Evolutionary conservation across 2,888 invertebrate genomes (phyloP).

Genomic region (Anthophora plumipes): DNA sequence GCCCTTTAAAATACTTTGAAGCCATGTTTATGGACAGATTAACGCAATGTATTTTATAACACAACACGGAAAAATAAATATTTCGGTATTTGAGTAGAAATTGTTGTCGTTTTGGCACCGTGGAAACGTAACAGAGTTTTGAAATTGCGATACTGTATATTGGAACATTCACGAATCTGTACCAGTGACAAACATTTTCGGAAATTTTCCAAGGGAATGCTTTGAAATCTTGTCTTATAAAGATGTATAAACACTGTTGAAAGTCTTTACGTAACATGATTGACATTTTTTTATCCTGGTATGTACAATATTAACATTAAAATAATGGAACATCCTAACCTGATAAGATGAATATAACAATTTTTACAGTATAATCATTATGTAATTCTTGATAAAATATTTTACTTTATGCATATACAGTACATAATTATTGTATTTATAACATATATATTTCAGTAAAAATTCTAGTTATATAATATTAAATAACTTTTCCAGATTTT

Average conservation of each 20-base stretch:
- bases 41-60: slow-evolving; percentile 13
- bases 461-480: too few species aligned
- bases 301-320: not conserved
- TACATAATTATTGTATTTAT: slow-evolving; percentile 5
- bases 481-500: not conserved
- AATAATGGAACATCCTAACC: slow-evolving; percentile 40
- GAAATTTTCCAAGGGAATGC: not conserved
- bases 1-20: slow-evolving; percentile 84
- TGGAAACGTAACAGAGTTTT: slow-evolving; percentile 45
- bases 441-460: slow-evolving; percentile 1
- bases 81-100: slow-evolving; percentile 6
- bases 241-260: not conserved
- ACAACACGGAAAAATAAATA: not conserved
- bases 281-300: slow-evolving; percentile 22
- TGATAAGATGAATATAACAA: slow-evolving; percentile 9
- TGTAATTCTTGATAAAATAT: slow-evolving; percentile 8
- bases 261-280: slow-evolving; percentile 35
- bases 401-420: not conserved
- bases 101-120: slow-evolving; percentile 30
- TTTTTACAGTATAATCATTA: slow-evolving; percentile 1
- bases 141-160: slow-evolving; percentile 32
- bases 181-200: not conserved
- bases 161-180: slow-evolving; percentile 9
- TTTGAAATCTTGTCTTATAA: not conserved
- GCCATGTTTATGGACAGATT: slow-evolving; percentile 59